Evolutionary conservation across 2,888 invertebrate genomes (phyloP).

Genomic region (Pinctada fucata): DNA sequence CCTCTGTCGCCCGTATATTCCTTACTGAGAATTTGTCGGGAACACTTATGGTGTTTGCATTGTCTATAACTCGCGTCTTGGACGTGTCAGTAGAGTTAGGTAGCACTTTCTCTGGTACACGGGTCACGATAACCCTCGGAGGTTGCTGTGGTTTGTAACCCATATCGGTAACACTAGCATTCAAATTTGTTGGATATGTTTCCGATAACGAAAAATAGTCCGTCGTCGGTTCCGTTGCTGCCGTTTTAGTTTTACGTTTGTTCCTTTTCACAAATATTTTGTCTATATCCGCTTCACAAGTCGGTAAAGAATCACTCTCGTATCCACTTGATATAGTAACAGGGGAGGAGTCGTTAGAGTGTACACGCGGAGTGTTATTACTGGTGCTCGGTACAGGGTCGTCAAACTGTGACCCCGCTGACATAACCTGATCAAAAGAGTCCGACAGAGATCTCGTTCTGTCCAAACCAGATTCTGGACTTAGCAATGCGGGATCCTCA

Average conservation of each 20-base stretch:
- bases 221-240: conserved; percentile 32
- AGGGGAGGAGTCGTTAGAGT: conserved; percentile 48
- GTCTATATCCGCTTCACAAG: conserved; percentile 47
- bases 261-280: conserved; percentile 41
- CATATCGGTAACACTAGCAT: conserved; percentile 16
- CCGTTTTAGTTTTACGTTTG: conserved; percentile 38
- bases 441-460: conserved; percentile 22
- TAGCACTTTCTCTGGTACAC: conserved; percentile 24
- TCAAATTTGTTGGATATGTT: conserved; percentile 31
- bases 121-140: conserved; percentile 26
- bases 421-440: conserved; percentile 36
- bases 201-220: conserved; percentile 53
- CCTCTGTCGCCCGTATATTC: conserved; percentile 26
- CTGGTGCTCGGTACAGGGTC: conserved; percentile 11
- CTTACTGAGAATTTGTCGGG: conserved; percentile 25
- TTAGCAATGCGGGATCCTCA: conserved; percentile 1
- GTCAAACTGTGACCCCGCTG: conserved; percentile 24
- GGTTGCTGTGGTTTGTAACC: conserved; percentile 29
- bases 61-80: not conserved
- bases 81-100: not conserved
- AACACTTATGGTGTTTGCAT: conserved; percentile 1
- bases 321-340: conserved; percentile 63
- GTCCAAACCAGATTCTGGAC: conserved; percentile 17
- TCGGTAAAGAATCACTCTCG: conserved; percentile 60
- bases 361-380: conserved; percentile 24